phyloP scores from a whole-genome alignment of 2,888 invertebrate genomes.

The Dyspetes luteomarginatus region DNA sequence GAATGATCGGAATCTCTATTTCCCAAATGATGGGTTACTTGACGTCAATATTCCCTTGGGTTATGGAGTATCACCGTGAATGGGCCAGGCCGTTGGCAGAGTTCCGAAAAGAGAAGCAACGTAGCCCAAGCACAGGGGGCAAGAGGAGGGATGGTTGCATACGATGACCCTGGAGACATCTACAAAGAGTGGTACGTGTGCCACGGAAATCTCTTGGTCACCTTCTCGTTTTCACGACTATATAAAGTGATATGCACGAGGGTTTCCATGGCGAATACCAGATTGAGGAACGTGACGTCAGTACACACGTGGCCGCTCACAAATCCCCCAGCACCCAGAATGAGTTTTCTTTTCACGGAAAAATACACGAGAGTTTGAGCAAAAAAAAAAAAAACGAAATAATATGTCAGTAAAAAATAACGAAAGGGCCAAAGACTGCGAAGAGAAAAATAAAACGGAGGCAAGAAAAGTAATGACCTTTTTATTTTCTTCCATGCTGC shows the following conservation, averaged over 20 bases:
- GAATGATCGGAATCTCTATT: not conserved
- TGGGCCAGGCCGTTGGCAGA: slow-evolving; percentile 32
- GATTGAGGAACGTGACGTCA: slow-evolving; percentile 58
- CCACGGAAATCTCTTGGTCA: slow-evolving; percentile 26
- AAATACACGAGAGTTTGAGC: slow-evolving; percentile 5
- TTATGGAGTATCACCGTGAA: slow-evolving; percentile 35
- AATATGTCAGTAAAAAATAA: slow-evolving; percentile 1
- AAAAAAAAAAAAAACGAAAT: not conserved
- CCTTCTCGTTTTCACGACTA: slow-evolving; percentile 12
- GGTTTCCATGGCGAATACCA: slow-evolving; percentile 52
- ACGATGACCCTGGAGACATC: slow-evolving; percentile 34
- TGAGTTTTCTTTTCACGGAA: slow-evolving; percentile 20
- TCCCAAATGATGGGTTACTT: not conserved
- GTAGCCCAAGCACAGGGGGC: slow-evolving; percentile 24
- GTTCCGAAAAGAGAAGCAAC: slow-evolving; percentile 32
- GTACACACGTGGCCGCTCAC: slow-evolving; percentile 13
- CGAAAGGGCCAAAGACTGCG: not conserved
- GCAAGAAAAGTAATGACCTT: not conserved
- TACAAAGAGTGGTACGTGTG: slow-evolving; percentile 36
- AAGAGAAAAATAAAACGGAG: not conserved
- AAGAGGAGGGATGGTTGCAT: slow-evolving; percentile 39
- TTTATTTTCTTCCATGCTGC: not conserved
- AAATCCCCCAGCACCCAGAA: slow-evolving; percentile 32
- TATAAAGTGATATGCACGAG: slow-evolving; percentile 23
- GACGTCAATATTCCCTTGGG: slow-evolving; percentile 39